phyloP scores from a whole-genome alignment of 1,140 invertebrate genomes.

The Eueides isabella region DNA sequence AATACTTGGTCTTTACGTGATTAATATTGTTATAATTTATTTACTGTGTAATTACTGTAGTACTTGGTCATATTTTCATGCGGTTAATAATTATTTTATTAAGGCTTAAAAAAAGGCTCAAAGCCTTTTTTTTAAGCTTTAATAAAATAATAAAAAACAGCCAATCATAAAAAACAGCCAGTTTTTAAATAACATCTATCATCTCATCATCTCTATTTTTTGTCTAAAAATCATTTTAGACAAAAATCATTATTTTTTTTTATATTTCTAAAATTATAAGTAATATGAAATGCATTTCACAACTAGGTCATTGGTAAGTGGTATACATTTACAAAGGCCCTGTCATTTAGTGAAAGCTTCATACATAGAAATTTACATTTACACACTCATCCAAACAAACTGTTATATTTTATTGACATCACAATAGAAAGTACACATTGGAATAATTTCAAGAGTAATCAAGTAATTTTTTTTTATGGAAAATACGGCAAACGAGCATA shows the following conservation, averaged over 20 bases:
- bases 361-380: conserved; percentile 6
- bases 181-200: too few species aligned
- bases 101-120: too few species aligned
- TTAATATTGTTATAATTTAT: too few species aligned
- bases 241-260: not conserved
- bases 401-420: not conserved
- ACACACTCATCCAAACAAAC: not conserved
- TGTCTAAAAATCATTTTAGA: too few species aligned
- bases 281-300: not conserved
- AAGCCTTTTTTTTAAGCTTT: too few species aligned
- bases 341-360: conserved; percentile 5
- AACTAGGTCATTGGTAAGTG: not conserved
- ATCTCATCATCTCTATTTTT: too few species aligned
- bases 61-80: too few species aligned
- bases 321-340: not conserved
- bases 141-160: too few species aligned
- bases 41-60: too few species aligned
- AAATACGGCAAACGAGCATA: not conserved
- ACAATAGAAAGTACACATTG: not conserved
- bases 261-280: not conserved
- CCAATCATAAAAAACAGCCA: too few species aligned
- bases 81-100: too few species aligned
- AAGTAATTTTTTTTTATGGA: not conserved
- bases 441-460: not conserved
- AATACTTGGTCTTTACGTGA: too few species aligned